Base-by-base conservation (phyloP, 2,888 invertebrate species). In the Eupsilia transversa region DNA sequence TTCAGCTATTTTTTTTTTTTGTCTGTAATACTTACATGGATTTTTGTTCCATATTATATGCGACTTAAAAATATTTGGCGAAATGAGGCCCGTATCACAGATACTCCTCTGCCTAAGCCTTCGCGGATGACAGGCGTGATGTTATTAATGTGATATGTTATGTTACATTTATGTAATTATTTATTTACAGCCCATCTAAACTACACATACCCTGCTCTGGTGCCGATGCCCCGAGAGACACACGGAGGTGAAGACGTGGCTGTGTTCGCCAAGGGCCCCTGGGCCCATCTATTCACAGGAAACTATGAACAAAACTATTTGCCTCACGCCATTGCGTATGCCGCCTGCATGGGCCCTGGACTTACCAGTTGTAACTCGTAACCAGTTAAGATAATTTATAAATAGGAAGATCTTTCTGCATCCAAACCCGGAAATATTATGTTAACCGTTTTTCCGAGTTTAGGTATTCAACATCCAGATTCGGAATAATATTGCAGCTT, bases 201-300 rank as follows among this genome's bases (percentile, higher is more conserved):
- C 87, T 97, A 94, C 90, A 91, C 93, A 0, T 97, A 96, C 87
- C 98, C 98, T 1, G 93, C 97, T 0, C 92, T 97, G 0, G 97
- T 97, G 0, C 98, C 98, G 0, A 94, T 97, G 54, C 59, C 89
- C 0, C 92, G 96, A 27, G 98, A 98, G 88, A 98, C 98, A 0
- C 98, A 98, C 86, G 98, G 98, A 0, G 98, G 98, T 0, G 98
- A 98, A 80, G 98, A 98, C 91, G 98, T 98, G 0, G 97, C 97
- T 0, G 97, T 98, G 0, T 98, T 97, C 92, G 98, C 98, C 0
- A 94, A 93, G 20, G 98, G 97, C 35, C 98, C 98, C 2, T 98
- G 98, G 98, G 95, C 98, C 0, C 98, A 98, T 90, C 95, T 99
- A 1, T 98, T 99, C 90, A 97, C 97, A 0, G 98, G 98, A 0